A percentile compares a stretch with the other conserved stretches of the same genome.
phyloP scores from a whole-genome alignment of 2,113 vertebrate species.

The Phaethornis superciliosus region DNA sequence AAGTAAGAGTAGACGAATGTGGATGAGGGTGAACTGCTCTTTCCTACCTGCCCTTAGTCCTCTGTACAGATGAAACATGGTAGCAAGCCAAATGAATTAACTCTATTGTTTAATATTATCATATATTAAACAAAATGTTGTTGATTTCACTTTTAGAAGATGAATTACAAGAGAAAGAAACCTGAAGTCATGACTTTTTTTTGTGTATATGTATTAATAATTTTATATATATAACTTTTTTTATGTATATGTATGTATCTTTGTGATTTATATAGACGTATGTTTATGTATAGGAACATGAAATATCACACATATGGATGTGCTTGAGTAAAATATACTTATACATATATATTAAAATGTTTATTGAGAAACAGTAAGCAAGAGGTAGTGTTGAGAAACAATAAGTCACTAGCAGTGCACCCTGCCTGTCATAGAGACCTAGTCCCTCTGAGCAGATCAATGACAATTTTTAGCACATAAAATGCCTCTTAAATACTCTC shows the following conservation, averaged over 20 bases:
- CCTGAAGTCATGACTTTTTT: not conserved
- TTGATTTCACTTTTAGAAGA: not conserved
- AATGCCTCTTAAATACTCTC: not conserved
- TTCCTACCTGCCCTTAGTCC: not conserved
- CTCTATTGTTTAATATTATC: not conserved
- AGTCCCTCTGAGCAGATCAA: not conserved
- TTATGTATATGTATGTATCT: not conserved
- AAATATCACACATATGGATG: not conserved
- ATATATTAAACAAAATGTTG: not conserved
- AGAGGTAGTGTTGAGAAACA: not conserved
- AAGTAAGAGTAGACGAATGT: not conserved
- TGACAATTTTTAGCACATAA: not conserved
- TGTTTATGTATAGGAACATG: not conserved
- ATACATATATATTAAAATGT: not conserved
- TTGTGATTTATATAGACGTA: not conserved
- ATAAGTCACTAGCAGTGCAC: not conserved
- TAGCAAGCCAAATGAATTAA: not conserved
- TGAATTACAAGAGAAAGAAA: not conserved
- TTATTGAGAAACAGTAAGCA: not conserved
- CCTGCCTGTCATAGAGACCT: not conserved
- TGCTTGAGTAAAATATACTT: not conserved
- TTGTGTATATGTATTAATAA: not conserved
- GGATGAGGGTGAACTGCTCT: not conserved
- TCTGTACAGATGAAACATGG: rapidly evolving
- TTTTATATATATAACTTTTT: not conserved